Conservation (phyloP, 2,113 vertebrate genomes). For the Osmerus mordax region DNA sequence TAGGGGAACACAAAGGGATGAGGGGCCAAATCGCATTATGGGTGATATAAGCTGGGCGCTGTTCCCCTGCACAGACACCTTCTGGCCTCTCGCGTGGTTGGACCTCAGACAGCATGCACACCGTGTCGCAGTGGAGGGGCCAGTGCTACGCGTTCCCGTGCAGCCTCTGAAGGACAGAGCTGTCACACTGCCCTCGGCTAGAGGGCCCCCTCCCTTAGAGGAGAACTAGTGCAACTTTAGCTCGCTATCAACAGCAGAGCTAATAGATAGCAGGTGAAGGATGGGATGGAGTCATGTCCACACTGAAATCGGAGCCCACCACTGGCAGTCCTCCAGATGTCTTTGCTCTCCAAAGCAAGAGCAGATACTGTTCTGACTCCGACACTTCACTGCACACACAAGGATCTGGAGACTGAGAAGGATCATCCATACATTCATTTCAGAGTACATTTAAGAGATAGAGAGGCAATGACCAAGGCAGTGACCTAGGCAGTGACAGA, state of each 20-base stretch:
- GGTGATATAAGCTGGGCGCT: conserved; percentile 42
- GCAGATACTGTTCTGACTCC: conserved; percentile 27
- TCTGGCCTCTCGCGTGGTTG: conserved; percentile 49
- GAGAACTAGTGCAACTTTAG: conserved; percentile 30
- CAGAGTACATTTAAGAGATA: neutral
- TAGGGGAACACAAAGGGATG: conserved; percentile 46
- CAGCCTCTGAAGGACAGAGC: conserved; percentile 13
- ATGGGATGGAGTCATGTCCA: conserved; percentile 57
- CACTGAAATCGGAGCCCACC: conserved; percentile 51
- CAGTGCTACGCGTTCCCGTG: conserved; percentile 12
- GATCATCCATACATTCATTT: conserved; percentile 1
- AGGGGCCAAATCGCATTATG: conserved; percentile 46
- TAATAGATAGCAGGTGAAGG: conserved; percentile 66
- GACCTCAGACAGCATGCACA: neutral
- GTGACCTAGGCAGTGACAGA: too few relatives aligned
- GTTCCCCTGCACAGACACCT: conserved; percentile 49
- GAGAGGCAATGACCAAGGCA: too few relatives aligned
- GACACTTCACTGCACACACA: conserved; percentile 35
- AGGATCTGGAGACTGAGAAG: conserved; percentile 10
- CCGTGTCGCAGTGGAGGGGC: neutral
- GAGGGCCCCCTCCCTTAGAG: conserved; percentile 18
- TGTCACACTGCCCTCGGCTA: conserved; percentile 27
- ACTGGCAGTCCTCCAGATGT: conserved; percentile 51
- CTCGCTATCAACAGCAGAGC: conserved; percentile 39
- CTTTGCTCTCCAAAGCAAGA: conserved; percentile 49